These are phyloP conservation scores for Drosophila anomelani DNA, from an alignment of 2,888 invertebrate genomes.

Conservation along the genomic window DNA sequence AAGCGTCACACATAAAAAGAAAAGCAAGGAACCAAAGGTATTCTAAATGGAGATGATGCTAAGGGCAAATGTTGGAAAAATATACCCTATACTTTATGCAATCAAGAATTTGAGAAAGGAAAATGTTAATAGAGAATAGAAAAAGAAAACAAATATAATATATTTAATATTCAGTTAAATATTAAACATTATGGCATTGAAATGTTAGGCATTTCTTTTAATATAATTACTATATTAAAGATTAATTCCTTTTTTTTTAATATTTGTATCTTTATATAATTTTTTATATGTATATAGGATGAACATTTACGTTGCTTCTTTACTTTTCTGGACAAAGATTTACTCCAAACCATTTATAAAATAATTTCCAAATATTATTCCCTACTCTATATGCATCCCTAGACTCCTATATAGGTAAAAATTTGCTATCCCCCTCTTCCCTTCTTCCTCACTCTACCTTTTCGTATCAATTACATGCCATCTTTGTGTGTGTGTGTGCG, in stretches of 20 bases:
- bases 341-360: not conserved
- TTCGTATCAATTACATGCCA: constrained; percentile 54
- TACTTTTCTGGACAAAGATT: not conserved
- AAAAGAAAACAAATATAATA: no score
- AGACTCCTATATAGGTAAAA: constrained; percentile 1
- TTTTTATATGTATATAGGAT: not conserved
- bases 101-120: not conserved
- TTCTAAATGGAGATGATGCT: not conserved
- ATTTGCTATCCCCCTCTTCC: not conserved
- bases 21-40: constrained; percentile 15
- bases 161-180: not conserved
- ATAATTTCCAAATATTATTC: not conserved
- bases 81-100: constrained; percentile 19
- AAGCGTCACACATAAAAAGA: constrained; percentile 35
- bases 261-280: not conserved
- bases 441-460: not conserved
- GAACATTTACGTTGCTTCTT: not conserved
- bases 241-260: not conserved
- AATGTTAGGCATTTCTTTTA: no score
- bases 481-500: constrained; percentile 12
- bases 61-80: constrained; percentile 4
- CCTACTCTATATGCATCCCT: not conserved
- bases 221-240: no score
- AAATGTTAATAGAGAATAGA: no score
- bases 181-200: not conserved